Evolutionary conservation across 2,797 vertebrate species (phyloP).

Genomic region (Fistularia commersonii): DNA sequence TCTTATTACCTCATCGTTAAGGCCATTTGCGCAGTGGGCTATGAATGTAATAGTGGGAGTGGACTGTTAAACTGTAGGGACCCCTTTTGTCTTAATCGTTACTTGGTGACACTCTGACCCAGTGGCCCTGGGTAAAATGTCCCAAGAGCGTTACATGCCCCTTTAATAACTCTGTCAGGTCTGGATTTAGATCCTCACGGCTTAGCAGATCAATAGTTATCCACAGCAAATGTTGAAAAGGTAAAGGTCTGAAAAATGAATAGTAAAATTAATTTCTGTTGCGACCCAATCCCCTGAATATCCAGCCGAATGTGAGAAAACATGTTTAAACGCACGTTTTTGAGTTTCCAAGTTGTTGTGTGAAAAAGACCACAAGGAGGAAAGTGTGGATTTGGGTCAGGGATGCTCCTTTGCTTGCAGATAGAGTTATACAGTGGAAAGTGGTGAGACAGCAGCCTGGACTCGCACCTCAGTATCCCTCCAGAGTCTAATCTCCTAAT

Average conservation of each 20-base stretch:
- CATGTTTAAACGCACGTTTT: too few species aligned
- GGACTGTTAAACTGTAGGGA: constrained; percentile 69
- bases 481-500: constrained; percentile 13
- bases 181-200: constrained; percentile 38
- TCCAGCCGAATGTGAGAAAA: not conserved
- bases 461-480: not conserved
- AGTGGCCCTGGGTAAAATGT: constrained; percentile 64
- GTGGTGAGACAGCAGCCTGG: constrained; percentile 31
- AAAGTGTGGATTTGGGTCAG: constrained; percentile 36
- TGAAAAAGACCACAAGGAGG: constrained; percentile 13
- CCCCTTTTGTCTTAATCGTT: constrained; percentile 75
- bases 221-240: constrained; percentile 20
- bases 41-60: constrained; percentile 68
- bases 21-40: constrained; percentile 67
- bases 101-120: constrained; percentile 65
- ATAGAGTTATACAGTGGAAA: constrained; percentile 3
- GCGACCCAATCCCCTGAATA: too few species aligned
- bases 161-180: constrained; percentile 55
- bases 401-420: constrained; percentile 23
- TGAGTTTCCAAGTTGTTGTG: too few species aligned
- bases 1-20: constrained; percentile 73
- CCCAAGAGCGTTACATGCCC: constrained; percentile 53
- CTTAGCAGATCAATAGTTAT: constrained; percentile 51
- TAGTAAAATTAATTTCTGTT: too few species aligned
- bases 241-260: too few species aligned